Evolutionary conservation across 2,888 invertebrate species (phyloP), one percentile per base, ranked within the genome.

Genomic region (Nasonia oneida): DNA sequence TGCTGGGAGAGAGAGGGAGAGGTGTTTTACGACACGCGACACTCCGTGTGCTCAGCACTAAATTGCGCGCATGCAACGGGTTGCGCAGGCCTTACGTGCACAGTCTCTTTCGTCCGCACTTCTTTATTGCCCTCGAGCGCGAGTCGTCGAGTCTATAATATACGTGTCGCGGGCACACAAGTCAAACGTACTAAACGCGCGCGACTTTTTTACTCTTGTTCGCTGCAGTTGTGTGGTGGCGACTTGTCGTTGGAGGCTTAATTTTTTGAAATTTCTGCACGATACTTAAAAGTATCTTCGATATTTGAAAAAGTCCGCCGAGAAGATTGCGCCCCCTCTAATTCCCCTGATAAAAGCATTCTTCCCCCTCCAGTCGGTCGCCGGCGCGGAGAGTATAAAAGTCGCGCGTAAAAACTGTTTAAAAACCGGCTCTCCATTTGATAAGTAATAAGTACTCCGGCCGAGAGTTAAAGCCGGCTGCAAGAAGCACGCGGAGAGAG

Each of bases 1-100:
- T 81, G 81, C 53, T 42, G 47, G 14, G 6, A 8, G 57, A n/a
- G n/a, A 15, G 14, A 14, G 47, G 81, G 67, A 67, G 67, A 87
- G 85, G 81, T 87, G 82, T 85, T 87, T 87, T 85, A 87, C 83
- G 85, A 85, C 85, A 85, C 83, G 85, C 85, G 85, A 87, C 81
- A 78, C 75, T 75, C 79, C 81, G n/a, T 67, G 73, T 70, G 81
- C 84, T 75, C 71, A 39, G 81, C 57, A 75, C 84, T 86, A 84
- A 86, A 86, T 86, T 86, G 83, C 81, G 47, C 73, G 42, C 73
- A 73, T 73, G 67, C 80, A 83, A 80, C 57, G 57, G 57, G 57
- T n/a, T 23, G 10, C 53, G 78, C 86, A 47, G 77, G 80, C 14
- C 80, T 74, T 83, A 83, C 71, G 80, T 77, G 80, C 80, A 29